Evolutionary conservation across 1,140 invertebrate genomes (phyloP).

Genomic region (Stenopsyche tienmushanensis): DNA sequence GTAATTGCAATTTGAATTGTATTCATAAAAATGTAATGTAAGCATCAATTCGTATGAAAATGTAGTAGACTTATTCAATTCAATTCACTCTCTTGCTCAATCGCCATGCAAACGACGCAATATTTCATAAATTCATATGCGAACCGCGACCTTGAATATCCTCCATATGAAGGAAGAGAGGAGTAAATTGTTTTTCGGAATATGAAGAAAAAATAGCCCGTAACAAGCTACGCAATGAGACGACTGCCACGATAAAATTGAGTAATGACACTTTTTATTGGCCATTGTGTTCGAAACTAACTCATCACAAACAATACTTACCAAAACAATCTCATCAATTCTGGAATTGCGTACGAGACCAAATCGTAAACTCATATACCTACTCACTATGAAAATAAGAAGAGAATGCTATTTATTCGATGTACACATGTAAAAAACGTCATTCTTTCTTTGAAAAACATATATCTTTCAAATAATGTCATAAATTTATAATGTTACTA

Average conservation of each 20-base stretch:
- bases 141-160: not conserved
- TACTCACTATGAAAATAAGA: no score
- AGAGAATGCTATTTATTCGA: no score
- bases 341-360: conserved; percentile 10
- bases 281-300: conserved; percentile 26
- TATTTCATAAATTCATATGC: conserved; percentile 5
- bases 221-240: not conserved
- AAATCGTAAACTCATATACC: conserved; percentile 15
- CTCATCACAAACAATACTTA: conserved; percentile 22
- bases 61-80: not conserved
- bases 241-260: conserved; percentile 19
- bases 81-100: not conserved
- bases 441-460: no score
- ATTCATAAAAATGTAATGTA: not conserved
- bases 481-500: no score
- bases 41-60: not conserved
- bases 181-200: conserved; percentile 14
- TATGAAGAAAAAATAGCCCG: not conserved
- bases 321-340: conserved; percentile 30
- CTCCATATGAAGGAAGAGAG: not conserved
- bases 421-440: no score
- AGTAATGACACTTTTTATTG: conserved; percentile 32
- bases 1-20: no score
- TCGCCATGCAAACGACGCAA: conserved; percentile 10
- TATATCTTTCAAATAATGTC: no score